Evolutionary conservation across 1,140 invertebrate species (phyloP), one percentile per base, ranked within the genome.

Genomic region (Luehdorfia chinensis): DNA sequence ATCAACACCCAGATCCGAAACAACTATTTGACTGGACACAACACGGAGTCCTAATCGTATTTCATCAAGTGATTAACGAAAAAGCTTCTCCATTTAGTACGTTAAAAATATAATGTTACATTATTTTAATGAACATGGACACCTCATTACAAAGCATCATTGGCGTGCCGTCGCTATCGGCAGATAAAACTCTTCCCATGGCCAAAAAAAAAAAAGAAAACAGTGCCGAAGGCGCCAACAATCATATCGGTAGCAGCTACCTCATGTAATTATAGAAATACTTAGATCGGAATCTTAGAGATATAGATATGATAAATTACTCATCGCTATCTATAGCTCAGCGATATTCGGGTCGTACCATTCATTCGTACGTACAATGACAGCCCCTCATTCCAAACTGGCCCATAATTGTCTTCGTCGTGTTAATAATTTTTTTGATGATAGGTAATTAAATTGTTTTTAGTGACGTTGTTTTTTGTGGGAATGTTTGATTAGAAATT

Each of bases 361-460:
- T 50, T n/a, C 50, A 53, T 48, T 47, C 46, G 37, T 52, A 33
- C 47, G 23, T 51, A 47, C 31, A 50, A 54, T 56, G 55, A 59
- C 47, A 65, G 53, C 51, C 49, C 52, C 50, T 54, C 59, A 53
- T 57, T 59, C 59, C 57, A 18, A 44, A 36, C 46, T 28, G 43
- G 33, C 39, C 30, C 54, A 59, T 70, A 69, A 70, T 73, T 70
- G 64, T 67, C 55, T 57, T n/a, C n/a, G 41, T 44, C 50, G 33
- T 59, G 53, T 64, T 72, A 64, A 66, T 62, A 49, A 64, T 66
- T 65, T 49, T 58, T 4, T 8, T 9, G 33, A 57, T 61, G 66
- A 67, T 52, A 18, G 62, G 59, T 70, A 64, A 73, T 73, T 73
- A 70, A 54, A 61, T 57, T 48, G 23, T 55, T 58, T 41, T 53